Conservation (phyloP, 2,888 invertebrate species). For the Rotaria sp. region DNA sequence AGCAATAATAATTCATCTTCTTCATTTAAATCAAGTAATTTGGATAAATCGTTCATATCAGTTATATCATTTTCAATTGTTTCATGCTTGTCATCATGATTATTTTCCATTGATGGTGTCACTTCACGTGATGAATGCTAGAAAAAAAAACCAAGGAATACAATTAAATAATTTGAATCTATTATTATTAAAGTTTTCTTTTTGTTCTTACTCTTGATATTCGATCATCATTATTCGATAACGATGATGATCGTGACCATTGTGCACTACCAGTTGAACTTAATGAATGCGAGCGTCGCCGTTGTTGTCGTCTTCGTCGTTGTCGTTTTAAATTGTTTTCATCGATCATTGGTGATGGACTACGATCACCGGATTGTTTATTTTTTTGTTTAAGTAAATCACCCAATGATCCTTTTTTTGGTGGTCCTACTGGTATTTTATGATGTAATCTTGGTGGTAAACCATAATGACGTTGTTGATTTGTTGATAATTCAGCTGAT, state of each 20-base stretch:
- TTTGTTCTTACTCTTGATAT: not conserved
- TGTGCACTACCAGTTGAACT: not conserved
- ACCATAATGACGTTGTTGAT: not conserved
- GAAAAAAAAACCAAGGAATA: not conserved
- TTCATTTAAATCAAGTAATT: constrained; percentile 17
- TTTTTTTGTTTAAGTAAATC: constrained; percentile 8
- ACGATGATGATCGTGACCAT: not conserved
- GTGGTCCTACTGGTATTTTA: not conserved
- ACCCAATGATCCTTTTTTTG: constrained; percentile 24
- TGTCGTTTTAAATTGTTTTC: not conserved
- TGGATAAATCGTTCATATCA: constrained; percentile 9
- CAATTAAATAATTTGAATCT: too few relatives aligned
- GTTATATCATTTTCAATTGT: not conserved
- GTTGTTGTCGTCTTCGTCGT: not conserved
- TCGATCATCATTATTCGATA: not conserved
- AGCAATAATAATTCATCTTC: constrained; percentile 30
- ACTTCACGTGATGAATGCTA: not conserved
- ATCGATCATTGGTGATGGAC: constrained; percentile 13
- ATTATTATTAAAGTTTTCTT: too few relatives aligned
- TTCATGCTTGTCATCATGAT: not conserved
- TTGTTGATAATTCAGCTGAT: not conserved
- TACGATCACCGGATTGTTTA: not conserved
- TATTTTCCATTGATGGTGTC: not conserved
- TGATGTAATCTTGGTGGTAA: not conserved
- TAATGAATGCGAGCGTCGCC: not conserved